Evolutionary conservation across 2,797 vertebrate genomes (phyloP).

Genomic region (Falco berigora): DNA sequence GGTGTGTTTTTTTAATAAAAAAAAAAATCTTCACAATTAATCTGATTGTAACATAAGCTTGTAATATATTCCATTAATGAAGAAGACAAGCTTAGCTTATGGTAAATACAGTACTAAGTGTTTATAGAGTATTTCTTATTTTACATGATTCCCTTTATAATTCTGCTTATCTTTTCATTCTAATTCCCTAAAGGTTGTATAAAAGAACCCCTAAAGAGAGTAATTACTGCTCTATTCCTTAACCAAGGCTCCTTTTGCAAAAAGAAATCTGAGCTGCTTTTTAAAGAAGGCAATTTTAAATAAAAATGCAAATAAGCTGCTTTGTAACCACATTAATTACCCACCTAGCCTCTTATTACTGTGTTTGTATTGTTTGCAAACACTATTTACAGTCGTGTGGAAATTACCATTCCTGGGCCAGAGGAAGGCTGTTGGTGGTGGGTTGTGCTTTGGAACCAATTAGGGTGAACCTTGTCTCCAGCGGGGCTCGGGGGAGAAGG

Average conservation of each 20-base stretch:
- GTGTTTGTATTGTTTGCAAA: conserved; percentile 92
- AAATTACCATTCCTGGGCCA: conserved; percentile 85
- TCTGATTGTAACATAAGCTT: conserved; percentile 66
- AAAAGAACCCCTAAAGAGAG: conserved; percentile 92
- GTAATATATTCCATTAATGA: conserved; percentile 76
- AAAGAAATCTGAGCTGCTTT: conserved; percentile 83
- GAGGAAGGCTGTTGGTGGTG: conserved; percentile 79
- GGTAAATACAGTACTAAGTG: conserved; percentile 84
- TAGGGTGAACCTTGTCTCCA: conserved; percentile 82
- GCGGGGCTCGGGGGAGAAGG: conserved; percentile 79
- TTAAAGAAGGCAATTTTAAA: conserved; percentile 82
- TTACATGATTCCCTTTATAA: conserved; percentile 98
- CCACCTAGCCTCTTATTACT: conserved; percentile 96
- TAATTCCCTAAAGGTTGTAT: conserved; percentile 82
- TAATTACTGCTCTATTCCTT: conserved; percentile 81
- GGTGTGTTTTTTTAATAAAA: not conserved
- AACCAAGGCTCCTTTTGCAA: conserved; percentile 84
- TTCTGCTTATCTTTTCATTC: conserved; percentile 98
- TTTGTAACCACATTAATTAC: conserved; percentile 99
- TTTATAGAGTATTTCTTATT: conserved; percentile 84
- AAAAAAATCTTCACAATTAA: conserved; percentile 54
- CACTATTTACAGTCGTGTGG: conserved; percentile 87
- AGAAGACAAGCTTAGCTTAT: conserved; percentile 74
- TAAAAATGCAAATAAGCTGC: conserved; percentile 99
- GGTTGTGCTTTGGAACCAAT: conserved; percentile 97